A percentile compares a stretch with the other conserved stretches of the same genome.
These are phyloP conservation scores for Epinotia nisella DNA, from an alignment of 2,888 invertebrate species.

Conservation along the genomic window DNA sequence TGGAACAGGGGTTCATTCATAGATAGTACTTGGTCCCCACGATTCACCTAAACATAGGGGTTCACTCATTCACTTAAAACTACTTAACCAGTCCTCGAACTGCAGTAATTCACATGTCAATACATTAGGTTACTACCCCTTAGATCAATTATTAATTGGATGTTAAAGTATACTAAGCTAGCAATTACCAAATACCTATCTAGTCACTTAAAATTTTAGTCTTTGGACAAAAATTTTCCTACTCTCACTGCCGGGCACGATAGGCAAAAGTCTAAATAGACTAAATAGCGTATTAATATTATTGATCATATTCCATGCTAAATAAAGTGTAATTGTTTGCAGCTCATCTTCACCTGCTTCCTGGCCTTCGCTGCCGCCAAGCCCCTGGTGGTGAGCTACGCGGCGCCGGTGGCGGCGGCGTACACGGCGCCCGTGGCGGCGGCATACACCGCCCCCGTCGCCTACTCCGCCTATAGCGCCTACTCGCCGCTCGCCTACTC, in stretches of 20 bases:
- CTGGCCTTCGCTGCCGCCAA: conserved; percentile 74
- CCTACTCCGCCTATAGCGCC: conserved; percentile 66
- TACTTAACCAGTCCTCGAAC: not conserved
- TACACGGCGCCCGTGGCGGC: conserved; percentile 41
- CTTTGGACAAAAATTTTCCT: not conserved
- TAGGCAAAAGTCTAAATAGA: not conserved
- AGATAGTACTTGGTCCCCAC: not conserved
- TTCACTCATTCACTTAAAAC: not conserved
- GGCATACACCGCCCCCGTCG: conserved; percentile 61
- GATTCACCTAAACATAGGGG: not conserved
- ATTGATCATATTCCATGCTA: not conserved
- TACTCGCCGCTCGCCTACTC: conserved; percentile 62
- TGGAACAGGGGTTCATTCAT: no score
- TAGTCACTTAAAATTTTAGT: no score
- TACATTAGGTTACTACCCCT: not conserved
- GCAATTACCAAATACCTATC: no score
- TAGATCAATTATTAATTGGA: not conserved
- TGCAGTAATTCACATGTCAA: not conserved
- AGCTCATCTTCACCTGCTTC: conserved; percentile 83
- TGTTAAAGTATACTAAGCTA: not conserved
- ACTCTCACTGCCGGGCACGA: not conserved
- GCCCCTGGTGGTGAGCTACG: conserved; percentile 55
- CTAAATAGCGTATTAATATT: not conserved
- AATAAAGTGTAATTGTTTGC: conserved; percentile 34
- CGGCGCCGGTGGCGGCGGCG: conserved; percentile 32